Conservation (phyloP, 2,113 vertebrate genomes). For the Xenopus laevis region DNA sequence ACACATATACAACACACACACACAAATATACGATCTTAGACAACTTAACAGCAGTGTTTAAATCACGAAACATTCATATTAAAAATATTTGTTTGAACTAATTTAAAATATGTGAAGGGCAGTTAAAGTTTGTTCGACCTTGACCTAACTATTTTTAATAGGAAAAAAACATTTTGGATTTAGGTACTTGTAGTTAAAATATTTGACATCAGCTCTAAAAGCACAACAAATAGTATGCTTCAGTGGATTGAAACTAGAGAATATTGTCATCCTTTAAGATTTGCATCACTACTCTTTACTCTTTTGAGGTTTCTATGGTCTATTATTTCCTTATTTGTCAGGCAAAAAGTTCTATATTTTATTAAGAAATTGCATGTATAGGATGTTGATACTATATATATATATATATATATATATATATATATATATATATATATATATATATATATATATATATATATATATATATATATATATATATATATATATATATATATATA, state of each 20-base stretch:
- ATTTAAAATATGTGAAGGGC: too few relatives aligned
- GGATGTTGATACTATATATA: too few relatives aligned
- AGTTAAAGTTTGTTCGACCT: conserved; percentile 21
- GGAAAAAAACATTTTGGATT: background rate
- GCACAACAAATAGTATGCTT: background rate
- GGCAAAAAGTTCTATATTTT: background rate
- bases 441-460: too few relatives aligned
- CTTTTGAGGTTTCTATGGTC: background rate
- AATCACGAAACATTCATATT: too few relatives aligned
- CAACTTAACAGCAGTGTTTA: too few relatives aligned
- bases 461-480: too few relatives aligned
- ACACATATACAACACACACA: too few relatives aligned
- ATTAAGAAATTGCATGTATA: background rate
- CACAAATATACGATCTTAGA: too few relatives aligned
- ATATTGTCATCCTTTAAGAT: background rate
- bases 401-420: too few relatives aligned
- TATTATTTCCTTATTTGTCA: background rate
- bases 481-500: too few relatives aligned
- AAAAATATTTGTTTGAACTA: too few relatives aligned
- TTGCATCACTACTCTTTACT: conserved; percentile 1
- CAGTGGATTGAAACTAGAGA: background rate
- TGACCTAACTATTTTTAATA: conserved; percentile 12
- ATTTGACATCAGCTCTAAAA: conserved; percentile 8
- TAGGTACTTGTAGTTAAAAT: background rate
- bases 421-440: too few relatives aligned